Percentiles rank a stretch among this genome's conserved stretches.
These are phyloP conservation scores for Hippocampus barbouri DNA, from an alignment of 2,113 vertebrate genomes.

Conservation along the genomic window DNA sequence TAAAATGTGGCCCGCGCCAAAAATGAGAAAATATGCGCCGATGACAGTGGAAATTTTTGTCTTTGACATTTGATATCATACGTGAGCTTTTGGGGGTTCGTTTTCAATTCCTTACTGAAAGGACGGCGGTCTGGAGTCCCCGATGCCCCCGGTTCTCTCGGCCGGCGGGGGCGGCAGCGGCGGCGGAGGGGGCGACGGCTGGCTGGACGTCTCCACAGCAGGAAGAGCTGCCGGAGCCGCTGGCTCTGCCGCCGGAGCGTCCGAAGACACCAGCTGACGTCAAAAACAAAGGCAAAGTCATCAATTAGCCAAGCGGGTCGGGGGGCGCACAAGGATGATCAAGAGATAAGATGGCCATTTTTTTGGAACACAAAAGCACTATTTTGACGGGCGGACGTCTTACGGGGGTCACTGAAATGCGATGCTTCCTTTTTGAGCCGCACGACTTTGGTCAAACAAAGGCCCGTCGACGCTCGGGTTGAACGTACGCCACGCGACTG, in stretches of 20 bases:
- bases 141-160: conserved; percentile 86
- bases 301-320: too few species aligned
- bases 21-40: too few species aligned
- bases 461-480: too few species aligned
- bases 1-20: too few species aligned
- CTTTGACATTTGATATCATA: too few species aligned
- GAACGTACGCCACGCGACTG: too few species aligned
- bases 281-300: background rate
- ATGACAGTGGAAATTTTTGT: too few species aligned
- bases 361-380: too few species aligned
- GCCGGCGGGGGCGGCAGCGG: conserved; percentile 80
- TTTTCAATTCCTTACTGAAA: conserved; percentile 79
- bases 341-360: conserved; percentile 57
- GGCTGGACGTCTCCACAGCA: conserved; percentile 66
- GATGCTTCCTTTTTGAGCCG: too few species aligned
- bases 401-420: too few species aligned
- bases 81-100: too few species aligned
- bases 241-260: conserved; percentile 68
- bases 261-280: conserved; percentile 82
- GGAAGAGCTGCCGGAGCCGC: conserved; percentile 59
- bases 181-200: conserved; percentile 79
- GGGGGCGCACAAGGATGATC: conserved; percentile 17
- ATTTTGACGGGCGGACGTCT: conserved; percentile 56
- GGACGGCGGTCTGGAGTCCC: conserved; percentile 87
- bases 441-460: too few species aligned